Base-by-base conservation (phyloP, 2,797 vertebrate genomes). In the Psittacula derbiana region DNA sequence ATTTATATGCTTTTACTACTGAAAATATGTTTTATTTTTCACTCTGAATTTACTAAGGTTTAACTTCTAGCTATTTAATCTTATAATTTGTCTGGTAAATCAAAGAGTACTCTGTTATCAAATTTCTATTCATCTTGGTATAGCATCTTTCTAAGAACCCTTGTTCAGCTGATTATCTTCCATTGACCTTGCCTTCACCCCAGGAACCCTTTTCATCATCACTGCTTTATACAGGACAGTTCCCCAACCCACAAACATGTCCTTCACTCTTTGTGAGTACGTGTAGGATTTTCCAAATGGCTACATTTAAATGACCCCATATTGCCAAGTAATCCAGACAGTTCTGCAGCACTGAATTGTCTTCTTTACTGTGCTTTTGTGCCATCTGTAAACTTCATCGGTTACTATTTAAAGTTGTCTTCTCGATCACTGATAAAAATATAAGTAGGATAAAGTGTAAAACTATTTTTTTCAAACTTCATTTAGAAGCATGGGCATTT, bases 121-220 rank as follows among this genome's bases (percentile, higher is more conserved):
- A 67, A 92, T 87, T 92, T 92, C 80, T 89, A 25, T 86, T 82
- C 1, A 0, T 65, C 70, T 90, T 87, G 64, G 46, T 75, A 61
- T 17, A 90, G 64, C 49, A 80, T 67, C 78, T 93, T 82, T 82
- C 60, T 89, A 36, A 30, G 33, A 95, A 80, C 78, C 67, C 67
- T 67, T 89, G 64, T 93, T 88, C 74, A 87, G 84, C 30, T 87
- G 86, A 95, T 92, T 92, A 85, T 89, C 71, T 87, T 31, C 43
- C n/a, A 85, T 0, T 89, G 80, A 95, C 71, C 86, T 85, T 72
- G 64, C 57, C 49, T 85, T 95, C 41, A 83, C 65, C 75, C 40
- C 57, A 87, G 44, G 24, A 87, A 46, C 73, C 66, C 57, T 92
- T 94, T 89, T 91, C 72, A 87, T 91, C 53, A 40, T 83, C 67